phyloP scores from a whole-genome alignment of 2,797 vertebrate genomes.

The Crax fasciolata region DNA sequence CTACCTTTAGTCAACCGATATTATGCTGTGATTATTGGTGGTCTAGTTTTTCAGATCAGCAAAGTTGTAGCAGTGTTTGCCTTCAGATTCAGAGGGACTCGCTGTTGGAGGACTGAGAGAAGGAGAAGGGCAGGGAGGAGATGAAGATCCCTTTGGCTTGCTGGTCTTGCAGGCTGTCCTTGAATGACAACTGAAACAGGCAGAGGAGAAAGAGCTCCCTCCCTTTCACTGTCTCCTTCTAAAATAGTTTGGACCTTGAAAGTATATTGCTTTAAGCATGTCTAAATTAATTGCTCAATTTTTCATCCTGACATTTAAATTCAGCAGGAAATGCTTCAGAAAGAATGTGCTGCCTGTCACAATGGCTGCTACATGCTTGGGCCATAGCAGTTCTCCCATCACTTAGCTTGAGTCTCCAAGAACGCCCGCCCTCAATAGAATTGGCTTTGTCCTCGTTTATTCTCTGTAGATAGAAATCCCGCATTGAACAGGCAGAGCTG shows the following conservation, averaged over 20 bases:
- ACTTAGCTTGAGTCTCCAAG: not conserved
- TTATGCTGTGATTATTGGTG: not conserved
- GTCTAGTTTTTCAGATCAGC: not conserved
- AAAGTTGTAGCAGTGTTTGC: not conserved
- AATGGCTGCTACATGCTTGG: not conserved
- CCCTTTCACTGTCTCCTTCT: not conserved
- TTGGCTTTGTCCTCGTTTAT: conserved; percentile 27
- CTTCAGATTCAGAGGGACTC: not conserved
- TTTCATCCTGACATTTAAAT: conserved; percentile 21
- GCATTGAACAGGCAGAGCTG: not conserved
- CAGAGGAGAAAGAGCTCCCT: not conserved
- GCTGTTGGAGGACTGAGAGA: not conserved
- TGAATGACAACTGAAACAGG: not conserved
- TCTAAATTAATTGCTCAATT: not conserved
- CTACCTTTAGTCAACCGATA: not conserved
- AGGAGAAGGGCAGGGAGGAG: not conserved
- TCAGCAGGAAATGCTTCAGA: not conserved
- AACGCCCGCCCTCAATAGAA: not conserved
- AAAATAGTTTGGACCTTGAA: not conserved
- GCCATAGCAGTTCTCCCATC: not conserved
- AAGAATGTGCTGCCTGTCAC: not conserved
- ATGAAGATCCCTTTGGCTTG: not conserved
- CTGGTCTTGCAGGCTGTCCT: not conserved
- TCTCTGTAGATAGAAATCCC: conserved; percentile 49
- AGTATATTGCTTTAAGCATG: not conserved